phyloP scores from a whole-genome alignment of 2,113 vertebrate species.

The Kryptolebias marmoratus region DNA sequence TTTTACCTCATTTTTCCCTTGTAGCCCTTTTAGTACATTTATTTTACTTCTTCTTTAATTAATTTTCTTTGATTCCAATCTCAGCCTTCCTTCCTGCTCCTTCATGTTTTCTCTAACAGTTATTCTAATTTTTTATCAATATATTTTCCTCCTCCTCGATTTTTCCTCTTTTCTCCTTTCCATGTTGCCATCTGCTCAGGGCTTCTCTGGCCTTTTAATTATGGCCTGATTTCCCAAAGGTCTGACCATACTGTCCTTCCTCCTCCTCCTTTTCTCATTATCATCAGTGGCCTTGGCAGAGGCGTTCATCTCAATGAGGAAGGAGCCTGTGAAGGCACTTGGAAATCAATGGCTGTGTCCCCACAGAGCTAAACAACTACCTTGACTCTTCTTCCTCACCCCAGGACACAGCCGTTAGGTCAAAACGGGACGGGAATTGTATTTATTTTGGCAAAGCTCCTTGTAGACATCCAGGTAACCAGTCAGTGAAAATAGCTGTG shows the following conservation, averaged over 20 bases:
- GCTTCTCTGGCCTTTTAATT: slow-evolving; percentile 61
- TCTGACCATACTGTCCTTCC: slow-evolving; percentile 21
- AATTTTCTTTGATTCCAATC: not conserved
- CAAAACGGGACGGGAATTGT: not conserved
- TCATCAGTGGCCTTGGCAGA: slow-evolving; percentile 50
- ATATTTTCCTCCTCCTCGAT: not conserved
- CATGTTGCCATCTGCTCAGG: slow-evolving; percentile 30
- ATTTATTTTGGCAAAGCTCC: slow-evolving; percentile 8
- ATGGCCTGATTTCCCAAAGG: slow-evolving; percentile 64
- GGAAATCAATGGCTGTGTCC: slow-evolving; percentile 46
- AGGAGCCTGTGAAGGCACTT: slow-evolving; percentile 7
- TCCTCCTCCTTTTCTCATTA: not conserved
- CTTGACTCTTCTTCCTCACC: slow-evolving; percentile 27
- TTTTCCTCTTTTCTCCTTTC: not conserved
- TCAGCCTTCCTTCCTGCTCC: not conserved
- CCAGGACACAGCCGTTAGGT: not conserved
- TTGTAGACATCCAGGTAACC: slow-evolving; percentile 1
- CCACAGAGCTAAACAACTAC: slow-evolving; percentile 2
- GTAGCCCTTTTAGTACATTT: not conserved
- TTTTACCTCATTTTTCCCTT: too few species aligned
- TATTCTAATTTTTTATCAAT: not conserved
- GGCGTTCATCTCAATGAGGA: slow-evolving; percentile 42
- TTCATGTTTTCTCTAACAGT: not conserved
- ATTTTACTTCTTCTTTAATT: not conserved
- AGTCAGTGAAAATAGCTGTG: not conserved